These are phyloP conservation scores for Anhinga anhinga DNA, from an alignment of 2,113 vertebrate species.

Conservation along the genomic window DNA sequence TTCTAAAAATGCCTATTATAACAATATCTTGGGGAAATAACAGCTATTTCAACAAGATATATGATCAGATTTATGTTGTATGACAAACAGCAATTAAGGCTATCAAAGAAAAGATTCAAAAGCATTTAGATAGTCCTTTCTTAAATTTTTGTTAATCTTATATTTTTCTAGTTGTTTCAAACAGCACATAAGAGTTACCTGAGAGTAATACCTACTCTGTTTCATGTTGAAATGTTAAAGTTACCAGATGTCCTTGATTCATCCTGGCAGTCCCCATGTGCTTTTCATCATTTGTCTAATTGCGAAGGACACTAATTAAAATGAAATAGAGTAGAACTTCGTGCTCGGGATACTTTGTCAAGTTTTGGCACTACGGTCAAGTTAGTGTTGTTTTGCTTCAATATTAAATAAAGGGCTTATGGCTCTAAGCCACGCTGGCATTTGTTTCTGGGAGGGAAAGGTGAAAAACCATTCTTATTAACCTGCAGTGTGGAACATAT, in stretches of 20 bases:
- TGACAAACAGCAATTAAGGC: neutral
- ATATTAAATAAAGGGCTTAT: conserved; percentile 20
- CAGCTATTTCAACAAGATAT: neutral
- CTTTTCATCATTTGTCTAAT: conserved; percentile 44
- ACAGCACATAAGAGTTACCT: neutral
- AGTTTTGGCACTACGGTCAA: neutral
- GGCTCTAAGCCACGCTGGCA: conserved; percentile 63
- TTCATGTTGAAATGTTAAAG: conserved; percentile 32
- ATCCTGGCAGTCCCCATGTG: conserved; percentile 57
- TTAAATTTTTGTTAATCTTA: neutral
- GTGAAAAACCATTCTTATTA: conserved; percentile 58
- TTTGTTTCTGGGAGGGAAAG: conserved; percentile 68
- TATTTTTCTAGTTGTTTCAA: neutral
- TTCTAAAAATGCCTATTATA: neutral
- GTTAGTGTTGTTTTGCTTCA: conserved; percentile 36
- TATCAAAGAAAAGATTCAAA: neutral
- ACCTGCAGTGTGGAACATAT: conserved; percentile 55
- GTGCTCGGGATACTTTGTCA: conserved; percentile 40
- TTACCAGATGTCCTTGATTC: conserved; percentile 54
- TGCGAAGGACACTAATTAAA: conserved; percentile 55
- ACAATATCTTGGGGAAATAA: neutral
- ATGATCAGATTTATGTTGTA: neutral
- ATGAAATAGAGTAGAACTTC: conserved; percentile 35
- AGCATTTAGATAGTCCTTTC: neutral
- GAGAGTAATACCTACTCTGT: neutral